Evolutionary conservation across 1,140 invertebrate species (phyloP).

Genomic region (Odontomachus brunneus): DNA sequence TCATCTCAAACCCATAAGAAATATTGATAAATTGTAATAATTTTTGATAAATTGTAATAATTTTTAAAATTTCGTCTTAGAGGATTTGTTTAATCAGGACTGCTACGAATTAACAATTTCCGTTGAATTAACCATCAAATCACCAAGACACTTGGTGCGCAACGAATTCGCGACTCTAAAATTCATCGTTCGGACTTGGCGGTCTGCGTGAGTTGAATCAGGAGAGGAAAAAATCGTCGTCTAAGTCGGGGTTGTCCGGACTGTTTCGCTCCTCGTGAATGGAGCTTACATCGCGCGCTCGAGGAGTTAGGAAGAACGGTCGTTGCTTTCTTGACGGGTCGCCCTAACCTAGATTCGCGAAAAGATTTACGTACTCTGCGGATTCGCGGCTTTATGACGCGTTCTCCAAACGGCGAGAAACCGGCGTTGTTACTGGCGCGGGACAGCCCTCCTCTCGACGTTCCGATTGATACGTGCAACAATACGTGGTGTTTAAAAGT

Average conservation of each 20-base stretch:
- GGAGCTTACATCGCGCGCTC: slow-evolving; percentile 5
- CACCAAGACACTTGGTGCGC: too few species aligned
- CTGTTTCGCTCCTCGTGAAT: background rate
- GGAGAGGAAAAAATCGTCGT: background rate
- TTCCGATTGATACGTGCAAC: background rate
- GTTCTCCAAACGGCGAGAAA: too few species aligned
- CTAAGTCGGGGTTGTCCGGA: background rate
- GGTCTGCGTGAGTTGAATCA: background rate
- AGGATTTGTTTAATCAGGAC: too few species aligned
- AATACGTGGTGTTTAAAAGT: slow-evolving; percentile 23
- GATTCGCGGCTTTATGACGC: slow-evolving; percentile 34
- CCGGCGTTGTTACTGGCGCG: too few species aligned
- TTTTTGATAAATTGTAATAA: too few species aligned
- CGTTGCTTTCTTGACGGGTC: slow-evolving; percentile 19
- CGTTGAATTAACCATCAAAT: too few species aligned
- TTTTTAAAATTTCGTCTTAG: too few species aligned
- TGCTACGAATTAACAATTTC: too few species aligned
- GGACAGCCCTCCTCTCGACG: too few species aligned
- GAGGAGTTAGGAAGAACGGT: slow-evolving; percentile 35
- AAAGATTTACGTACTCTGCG: slow-evolving; percentile 45
- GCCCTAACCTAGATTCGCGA: slow-evolving; percentile 12
- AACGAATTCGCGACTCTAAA: background rate
- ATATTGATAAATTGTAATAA: too few species aligned
- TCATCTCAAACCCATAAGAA: too few species aligned
- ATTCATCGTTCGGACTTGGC: background rate